phyloP scores from a whole-genome alignment of 2,113 vertebrate genomes.

The Lagenorhynchus albirostris region DNA sequence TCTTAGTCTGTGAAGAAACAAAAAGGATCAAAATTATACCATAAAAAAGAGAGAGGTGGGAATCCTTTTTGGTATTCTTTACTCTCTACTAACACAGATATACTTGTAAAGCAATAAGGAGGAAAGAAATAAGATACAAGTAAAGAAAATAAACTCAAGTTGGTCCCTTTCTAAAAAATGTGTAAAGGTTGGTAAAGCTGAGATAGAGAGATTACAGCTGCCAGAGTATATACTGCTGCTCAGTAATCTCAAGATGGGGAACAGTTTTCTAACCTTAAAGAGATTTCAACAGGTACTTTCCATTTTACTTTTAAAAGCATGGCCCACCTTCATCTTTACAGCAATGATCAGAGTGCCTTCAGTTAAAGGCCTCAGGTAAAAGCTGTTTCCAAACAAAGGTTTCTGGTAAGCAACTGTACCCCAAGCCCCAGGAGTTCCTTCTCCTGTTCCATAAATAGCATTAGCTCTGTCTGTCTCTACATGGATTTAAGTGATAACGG shows the following conservation, averaged over 20 bases:
- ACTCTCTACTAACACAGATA: background rate
- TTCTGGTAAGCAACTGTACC: background rate
- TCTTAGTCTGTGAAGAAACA: conserved; percentile 84
- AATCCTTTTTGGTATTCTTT: background rate
- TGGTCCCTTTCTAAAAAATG: background rate
- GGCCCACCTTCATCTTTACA: background rate
- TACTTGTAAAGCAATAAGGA: background rate
- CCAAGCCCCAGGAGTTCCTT: background rate
- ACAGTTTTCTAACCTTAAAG: background rate
- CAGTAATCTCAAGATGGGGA: background rate
- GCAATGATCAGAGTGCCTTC: background rate
- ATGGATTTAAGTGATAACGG: background rate
- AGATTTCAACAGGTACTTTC: background rate
- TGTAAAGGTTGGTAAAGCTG: background rate
- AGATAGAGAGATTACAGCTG: background rate
- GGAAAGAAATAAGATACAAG: background rate
- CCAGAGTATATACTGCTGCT: background rate
- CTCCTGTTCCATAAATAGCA: background rate
- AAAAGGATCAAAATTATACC: conserved; percentile 12
- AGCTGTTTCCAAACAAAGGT: background rate
- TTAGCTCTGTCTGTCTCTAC: background rate
- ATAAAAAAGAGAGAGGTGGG: background rate
- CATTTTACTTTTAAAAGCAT: background rate
- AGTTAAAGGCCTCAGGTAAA: background rate
- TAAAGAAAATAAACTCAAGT: background rate